Evolutionary conservation across 2,113 vertebrate genomes (phyloP).

Genomic region (Saccopteryx bilineata): DNA sequence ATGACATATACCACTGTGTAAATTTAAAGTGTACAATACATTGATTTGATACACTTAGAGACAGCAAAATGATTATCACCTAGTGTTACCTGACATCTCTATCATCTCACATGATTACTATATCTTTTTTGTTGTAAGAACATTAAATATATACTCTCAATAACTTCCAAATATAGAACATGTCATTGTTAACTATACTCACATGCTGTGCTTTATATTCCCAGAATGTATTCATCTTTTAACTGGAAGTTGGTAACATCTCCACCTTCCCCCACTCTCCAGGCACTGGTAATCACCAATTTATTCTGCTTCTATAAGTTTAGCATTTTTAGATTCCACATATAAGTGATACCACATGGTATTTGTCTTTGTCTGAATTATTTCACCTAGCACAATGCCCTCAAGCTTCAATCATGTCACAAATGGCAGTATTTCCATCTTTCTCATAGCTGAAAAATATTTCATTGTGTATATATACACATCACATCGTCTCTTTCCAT

Average conservation of each 20-base stretch:
- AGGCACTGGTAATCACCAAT: neutral
- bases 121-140: neutral
- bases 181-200: neutral
- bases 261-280: neutral
- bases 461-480: neutral
- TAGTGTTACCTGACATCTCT: neutral
- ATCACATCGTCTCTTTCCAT: neutral
- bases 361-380: slow-evolving; percentile 1
- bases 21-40: neutral
- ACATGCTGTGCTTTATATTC: neutral
- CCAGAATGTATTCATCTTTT: neutral
- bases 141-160: neutral
- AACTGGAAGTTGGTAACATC: neutral
- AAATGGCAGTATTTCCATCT: neutral
- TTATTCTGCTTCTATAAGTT: neutral
- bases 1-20: neutral
- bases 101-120: neutral
- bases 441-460: neutral
- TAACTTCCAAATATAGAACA: neutral
- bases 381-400: neutral
- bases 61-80: neutral
- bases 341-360: neutral
- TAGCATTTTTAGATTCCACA: neutral
- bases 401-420: neutral
- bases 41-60: neutral